phyloP scores from a whole-genome alignment of 1,140 invertebrate species.

The Lepidurus apus region DNA sequence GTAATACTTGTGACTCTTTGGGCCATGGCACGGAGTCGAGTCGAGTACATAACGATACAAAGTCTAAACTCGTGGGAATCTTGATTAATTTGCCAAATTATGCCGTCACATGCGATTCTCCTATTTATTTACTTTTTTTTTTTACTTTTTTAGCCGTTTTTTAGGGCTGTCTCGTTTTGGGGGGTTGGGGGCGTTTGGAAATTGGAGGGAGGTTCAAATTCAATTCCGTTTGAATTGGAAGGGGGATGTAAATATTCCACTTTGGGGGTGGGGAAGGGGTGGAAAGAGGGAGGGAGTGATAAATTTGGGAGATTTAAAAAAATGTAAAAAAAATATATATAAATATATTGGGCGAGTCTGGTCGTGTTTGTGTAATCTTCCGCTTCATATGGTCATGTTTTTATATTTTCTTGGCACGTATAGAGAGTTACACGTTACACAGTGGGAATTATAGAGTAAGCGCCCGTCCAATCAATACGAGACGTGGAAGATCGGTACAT shows the following conservation, averaged over 20 bases:
- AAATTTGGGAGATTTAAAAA: too few relatives aligned
- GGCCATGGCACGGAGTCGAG: neutral
- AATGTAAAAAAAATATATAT: too few relatives aligned
- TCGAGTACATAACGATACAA: neutral
- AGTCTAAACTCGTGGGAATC: neutral
- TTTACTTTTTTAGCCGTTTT: neutral
- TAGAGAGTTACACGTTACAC: neutral
- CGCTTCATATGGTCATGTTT: neutral
- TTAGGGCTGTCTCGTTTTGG: neutral
- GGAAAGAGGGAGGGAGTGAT: too few relatives aligned
- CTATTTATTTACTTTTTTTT: neutral
- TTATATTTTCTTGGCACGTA: neutral
- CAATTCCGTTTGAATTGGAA: too few relatives aligned
- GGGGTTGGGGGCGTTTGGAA: neutral
- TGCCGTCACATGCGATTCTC: neutral
- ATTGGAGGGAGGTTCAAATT: too few relatives aligned
- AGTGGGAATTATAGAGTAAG: neutral
- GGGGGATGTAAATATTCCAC: too few relatives aligned
- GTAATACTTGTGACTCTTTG: constrained; percentile 16
- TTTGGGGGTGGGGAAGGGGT: too few relatives aligned
- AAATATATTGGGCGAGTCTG: neutral
- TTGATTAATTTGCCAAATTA: constrained; percentile 5
- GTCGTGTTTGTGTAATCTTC: neutral
- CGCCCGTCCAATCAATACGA: constrained; percentile 9
- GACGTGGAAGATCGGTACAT: neutral